Evolutionary conservation across 2,113 vertebrate genomes (phyloP), one percentile per base, ranked within the genome.

Genomic region (Ophiodon elongatus): DNA sequence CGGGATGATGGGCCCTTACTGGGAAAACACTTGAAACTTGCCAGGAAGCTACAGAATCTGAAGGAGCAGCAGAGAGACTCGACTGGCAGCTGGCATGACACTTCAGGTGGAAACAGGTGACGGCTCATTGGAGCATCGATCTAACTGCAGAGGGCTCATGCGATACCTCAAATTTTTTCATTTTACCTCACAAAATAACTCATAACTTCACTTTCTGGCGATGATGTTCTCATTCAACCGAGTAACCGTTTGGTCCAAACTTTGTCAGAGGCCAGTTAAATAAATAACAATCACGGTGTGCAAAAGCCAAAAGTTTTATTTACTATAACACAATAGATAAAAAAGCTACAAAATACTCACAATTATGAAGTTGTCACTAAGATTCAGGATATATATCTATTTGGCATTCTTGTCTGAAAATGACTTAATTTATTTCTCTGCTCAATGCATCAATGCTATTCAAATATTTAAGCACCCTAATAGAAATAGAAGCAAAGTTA

Each of bases 11-110:
- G 89, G 39, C 81, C 81, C 70, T 91, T 66, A 86, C 88, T 88
- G 73, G 83, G 77, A 91, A 93, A 93, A 93, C 90, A 89, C 92
- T 91, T 79, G 77, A 92, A 92, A 89, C 83, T 80, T 83, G 91
- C 90, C 88, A 86, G 85, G 90, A 89, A 91, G 87, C 86, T 67
- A 27, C 82, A 86, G 74, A 84, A 86, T 80, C 33, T 67, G 73
- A 73, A 89, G 76, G 79, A 82, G 84, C 70, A 21, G 79, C 66
- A 31, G 66, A 65, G 9, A 60, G 52, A 45, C 63, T 79, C 37
- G 33, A 80, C 78, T 27, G 17, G 75, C 59, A 54, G 85, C 78
- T 70, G 81, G 54, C 54, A 76, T 39, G 70, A 62, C 59, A 41
- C 79, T 31, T 75, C 50, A 77, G 78, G 45, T 69, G 56, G 9